Conservation (phyloP, 2,888 invertebrate species). For the Aquatica leii region DNA sequence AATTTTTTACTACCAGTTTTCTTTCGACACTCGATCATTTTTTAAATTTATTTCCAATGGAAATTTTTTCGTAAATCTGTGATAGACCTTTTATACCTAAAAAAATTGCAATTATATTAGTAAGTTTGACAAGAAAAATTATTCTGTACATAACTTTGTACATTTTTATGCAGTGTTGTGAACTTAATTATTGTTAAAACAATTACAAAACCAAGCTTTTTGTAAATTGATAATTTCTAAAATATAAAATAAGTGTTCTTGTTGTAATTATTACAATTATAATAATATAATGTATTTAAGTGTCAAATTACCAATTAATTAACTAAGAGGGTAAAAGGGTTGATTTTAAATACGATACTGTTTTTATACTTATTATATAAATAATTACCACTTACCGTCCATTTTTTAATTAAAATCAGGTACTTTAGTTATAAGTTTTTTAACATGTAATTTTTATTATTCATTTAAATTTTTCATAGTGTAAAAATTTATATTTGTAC, state of each 20-base stretch:
- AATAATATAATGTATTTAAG: constrained; percentile 18
- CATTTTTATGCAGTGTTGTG: constrained; percentile 32
- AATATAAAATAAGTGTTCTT: constrained; percentile 23
- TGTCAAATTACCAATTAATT: constrained; percentile 22
- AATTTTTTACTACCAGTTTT: constrained; percentile 25
- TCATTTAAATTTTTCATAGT: neutral
- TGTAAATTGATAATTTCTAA: constrained; percentile 26
- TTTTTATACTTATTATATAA: constrained; percentile 22
- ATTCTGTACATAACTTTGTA: constrained; percentile 36
- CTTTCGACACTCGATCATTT: too few species aligned
- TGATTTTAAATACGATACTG: constrained; percentile 24
- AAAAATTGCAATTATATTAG: constrained; percentile 48
- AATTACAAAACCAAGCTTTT: constrained; percentile 17
- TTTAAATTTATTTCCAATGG: neutral
- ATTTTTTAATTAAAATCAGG: constrained; percentile 27
- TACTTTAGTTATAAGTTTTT: constrained; percentile 19
- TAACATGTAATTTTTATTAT: neutral
- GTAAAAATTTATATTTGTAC: constrained; percentile 13
- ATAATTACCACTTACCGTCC: constrained; percentile 32
- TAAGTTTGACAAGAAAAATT: constrained; percentile 47
- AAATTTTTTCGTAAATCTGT: constrained; percentile 33
- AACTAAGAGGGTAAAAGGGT: constrained; percentile 27
- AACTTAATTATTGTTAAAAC: constrained; percentile 21
- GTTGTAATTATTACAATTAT: constrained; percentile 12
- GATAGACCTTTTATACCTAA: constrained; percentile 23